Percentiles rank a stretch among this genome's conserved stretches.
Conservation (phyloP, 37 sponge, comb jelly and placozoan genomes). For the Beroe ovata region DNA sequence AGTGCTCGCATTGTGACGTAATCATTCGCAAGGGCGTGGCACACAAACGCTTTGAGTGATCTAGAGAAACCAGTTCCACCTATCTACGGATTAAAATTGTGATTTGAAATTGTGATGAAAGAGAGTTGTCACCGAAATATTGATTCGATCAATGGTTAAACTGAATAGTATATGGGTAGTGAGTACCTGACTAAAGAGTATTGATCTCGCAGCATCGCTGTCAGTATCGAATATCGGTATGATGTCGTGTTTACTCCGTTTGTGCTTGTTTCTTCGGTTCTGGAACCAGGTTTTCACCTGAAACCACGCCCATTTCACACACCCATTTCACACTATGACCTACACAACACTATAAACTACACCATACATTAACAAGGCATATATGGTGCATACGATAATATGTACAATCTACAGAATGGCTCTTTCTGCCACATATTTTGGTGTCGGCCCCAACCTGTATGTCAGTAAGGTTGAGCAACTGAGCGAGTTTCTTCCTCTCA, state of each 20-base stretch:
- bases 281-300: slow-evolving; percentile 68
- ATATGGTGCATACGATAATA: too few relatives aligned
- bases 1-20: slow-evolving; percentile 55
- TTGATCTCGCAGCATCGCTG: slow-evolving; percentile 48
- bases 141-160: too few relatives aligned
- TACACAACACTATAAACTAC: too few relatives aligned
- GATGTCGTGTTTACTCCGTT: slow-evolving; percentile 57
- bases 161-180: too few relatives aligned
- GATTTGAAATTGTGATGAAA: too few relatives aligned
- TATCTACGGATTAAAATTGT: too few relatives aligned
- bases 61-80: slow-evolving; percentile 55
- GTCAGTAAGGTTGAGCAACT: slow-evolving; percentile 57
- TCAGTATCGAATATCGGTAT: slow-evolving; percentile 59
- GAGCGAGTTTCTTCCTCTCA: slow-evolving; percentile 48
- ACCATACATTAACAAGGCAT: too few relatives aligned
- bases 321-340: too few relatives aligned
- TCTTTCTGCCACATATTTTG: background rate
- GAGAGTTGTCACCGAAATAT: too few relatives aligned
- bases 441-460: slow-evolving; percentile 22
- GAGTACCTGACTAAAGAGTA: slow-evolving; percentile 52
- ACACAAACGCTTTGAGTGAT: slow-evolving; percentile 60
- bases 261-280: slow-evolving; percentile 63
- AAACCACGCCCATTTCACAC: too few relatives aligned
- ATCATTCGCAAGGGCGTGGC: slow-evolving; percentile 56
- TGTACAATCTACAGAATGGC: too few relatives aligned